These are phyloP conservation scores for Gopherus evgoodei DNA, from an alignment of 2,113 vertebrate species.

Conservation along the genomic window DNA sequence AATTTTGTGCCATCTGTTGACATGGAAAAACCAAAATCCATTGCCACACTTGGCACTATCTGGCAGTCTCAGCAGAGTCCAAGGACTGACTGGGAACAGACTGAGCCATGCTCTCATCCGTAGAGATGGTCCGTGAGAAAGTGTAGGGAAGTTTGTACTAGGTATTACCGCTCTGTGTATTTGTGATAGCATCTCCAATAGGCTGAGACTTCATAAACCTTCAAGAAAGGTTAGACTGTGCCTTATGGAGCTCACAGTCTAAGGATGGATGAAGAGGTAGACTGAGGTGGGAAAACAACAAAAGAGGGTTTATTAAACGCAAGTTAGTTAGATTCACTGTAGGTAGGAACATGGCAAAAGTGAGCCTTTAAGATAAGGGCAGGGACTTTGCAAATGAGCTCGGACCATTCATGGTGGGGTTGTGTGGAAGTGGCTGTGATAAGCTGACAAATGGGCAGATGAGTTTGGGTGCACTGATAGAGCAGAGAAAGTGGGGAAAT, in stretches of 20 bases:
- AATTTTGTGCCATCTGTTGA: too few species aligned
- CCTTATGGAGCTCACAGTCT: neutral
- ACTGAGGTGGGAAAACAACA: too few species aligned
- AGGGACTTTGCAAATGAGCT: neutral
- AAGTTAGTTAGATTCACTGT: neutral
- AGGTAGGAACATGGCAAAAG: neutral
- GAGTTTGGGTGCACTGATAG: neutral
- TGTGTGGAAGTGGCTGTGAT: neutral
- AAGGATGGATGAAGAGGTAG: neutral
- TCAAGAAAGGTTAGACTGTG: neutral
- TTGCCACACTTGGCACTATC: too few species aligned
- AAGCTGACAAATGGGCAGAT: neutral
- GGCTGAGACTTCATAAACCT: neutral
- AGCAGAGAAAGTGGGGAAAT: constrained; percentile 43
- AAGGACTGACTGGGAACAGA: neutral
- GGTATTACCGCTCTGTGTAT: neutral
- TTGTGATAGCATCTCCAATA: neutral
- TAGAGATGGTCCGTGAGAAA: neutral
- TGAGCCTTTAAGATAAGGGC: neutral
- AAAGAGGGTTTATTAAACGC: too few species aligned
- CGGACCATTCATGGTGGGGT: neutral
- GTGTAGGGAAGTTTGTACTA: neutral
- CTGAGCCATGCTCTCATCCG: neutral
- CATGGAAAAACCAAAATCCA: too few species aligned
- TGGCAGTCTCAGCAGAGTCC: neutral